Base-by-base conservation (phyloP, 2,797 vertebrate species). In the Rhinichthys osculus region DNA sequence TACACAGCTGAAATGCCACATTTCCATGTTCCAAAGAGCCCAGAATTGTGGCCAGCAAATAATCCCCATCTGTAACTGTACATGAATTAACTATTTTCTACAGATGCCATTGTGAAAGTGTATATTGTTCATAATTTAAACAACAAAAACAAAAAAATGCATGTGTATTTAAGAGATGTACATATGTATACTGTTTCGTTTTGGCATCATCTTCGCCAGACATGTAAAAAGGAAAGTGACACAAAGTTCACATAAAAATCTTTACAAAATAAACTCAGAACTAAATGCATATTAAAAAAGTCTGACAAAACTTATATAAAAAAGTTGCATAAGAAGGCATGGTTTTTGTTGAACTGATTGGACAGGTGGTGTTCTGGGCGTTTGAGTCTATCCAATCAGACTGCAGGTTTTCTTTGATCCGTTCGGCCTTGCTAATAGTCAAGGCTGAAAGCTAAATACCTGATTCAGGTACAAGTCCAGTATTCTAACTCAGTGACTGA, bases 291-390 rank as follows among this genome's bases (percentile, higher is more conserved):
- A 94, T 94, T 89, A 91, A 94, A 94, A 94, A 89, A 70, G 64
- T 87, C 88, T 73, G 83, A 94, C 90, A 92, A 86, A 93, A 91
- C 90, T 85, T 70, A 88, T 95, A 93, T 94, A 94, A 95, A 95
- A 91, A 93, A 91, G 91, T 96, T 96, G 95, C 95, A 95, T 95
- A 96, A 96, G 92, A 93, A 92, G 93, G 93, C 93, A 93, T 94
- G 93, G 88, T 84, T 81, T 91, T 89, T 88, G 89, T 91, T 84
- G 50, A 88, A 88, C 89, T 30, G 88, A 91, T 86, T 79, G 90
- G 91, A 91, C 90, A 82, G 88, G 79, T 85, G 89, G 70, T 89
- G 90, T 90, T 83, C 85, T 82, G 70, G 77, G 86, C 85, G 84
- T 87, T 86, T 16, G 87, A 83, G 81, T 91, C 88, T 44, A 90